Evolutionary conservation across 1,140 invertebrate genomes (phyloP).

Genomic region (Littorina saxatilis): DNA sequence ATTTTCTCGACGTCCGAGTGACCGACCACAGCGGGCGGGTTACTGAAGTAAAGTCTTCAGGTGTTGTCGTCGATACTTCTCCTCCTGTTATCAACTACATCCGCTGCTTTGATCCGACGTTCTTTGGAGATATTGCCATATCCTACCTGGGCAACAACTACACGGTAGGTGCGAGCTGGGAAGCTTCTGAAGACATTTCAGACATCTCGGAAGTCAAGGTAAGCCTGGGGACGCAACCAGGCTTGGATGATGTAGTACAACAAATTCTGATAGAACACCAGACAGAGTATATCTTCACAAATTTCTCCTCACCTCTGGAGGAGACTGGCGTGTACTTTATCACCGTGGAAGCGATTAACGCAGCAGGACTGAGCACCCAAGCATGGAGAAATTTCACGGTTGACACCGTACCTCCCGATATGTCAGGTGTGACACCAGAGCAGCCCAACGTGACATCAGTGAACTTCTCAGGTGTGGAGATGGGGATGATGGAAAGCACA

Average conservation of each 20-base stretch:
- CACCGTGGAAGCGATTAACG: slow-evolving; percentile 39
- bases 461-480: slow-evolving; percentile 2
- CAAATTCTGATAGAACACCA: neutral
- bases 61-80: slow-evolving; percentile 48
- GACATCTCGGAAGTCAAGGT: slow-evolving; percentile 24
- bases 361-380: slow-evolving; percentile 29
- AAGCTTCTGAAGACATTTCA: slow-evolving; percentile 37
- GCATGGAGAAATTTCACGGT: slow-evolving; percentile 49
- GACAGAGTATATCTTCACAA: neutral
- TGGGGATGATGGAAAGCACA: slow-evolving; percentile 12
- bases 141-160: slow-evolving; percentile 44
- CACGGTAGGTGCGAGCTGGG: slow-evolving; percentile 48
- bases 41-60: slow-evolving; percentile 42
- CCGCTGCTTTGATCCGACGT: slow-evolving; percentile 43
- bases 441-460: neutral
- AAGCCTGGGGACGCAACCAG: slow-evolving; percentile 30
- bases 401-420: slow-evolving; percentile 38
- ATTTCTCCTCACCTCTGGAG: too few species aligned
- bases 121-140: slow-evolving; percentile 41
- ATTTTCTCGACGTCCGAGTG: slow-evolving; percentile 43
- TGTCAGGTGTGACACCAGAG: slow-evolving; percentile 23
- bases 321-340: slow-evolving; percentile 37
- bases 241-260: slow-evolving; percentile 9
- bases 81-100: slow-evolving; percentile 45
- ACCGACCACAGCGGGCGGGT: slow-evolving; percentile 46